A percentile compares a stretch with the other conserved stretches of the same genome.
Conservation (phyloP, 2,797 vertebrate species). For the Macropodus opercularis region DNA sequence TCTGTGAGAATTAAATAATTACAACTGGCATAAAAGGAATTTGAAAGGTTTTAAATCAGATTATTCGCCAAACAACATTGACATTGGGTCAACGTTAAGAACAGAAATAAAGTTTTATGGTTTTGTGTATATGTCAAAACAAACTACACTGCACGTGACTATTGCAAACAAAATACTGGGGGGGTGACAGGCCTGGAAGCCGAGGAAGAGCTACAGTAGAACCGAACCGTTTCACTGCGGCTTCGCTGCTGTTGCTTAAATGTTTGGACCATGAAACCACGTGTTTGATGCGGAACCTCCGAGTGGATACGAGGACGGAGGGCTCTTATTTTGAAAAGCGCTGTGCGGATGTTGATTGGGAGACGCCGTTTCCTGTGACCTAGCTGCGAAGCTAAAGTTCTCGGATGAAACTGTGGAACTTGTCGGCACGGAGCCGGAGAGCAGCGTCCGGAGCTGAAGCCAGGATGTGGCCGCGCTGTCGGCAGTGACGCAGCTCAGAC, state of each 20-base stretch:
- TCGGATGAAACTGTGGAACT: constrained; percentile 25
- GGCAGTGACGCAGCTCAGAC: background rate
- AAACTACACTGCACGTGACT: no score
- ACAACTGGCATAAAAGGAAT: no score
- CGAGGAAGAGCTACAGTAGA: no score
- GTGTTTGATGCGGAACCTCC: no score
- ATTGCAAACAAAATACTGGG: no score
- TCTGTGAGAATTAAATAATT: background rate
- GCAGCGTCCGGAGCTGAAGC: fast-evolving
- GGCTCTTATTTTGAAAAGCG: constrained; percentile 64
- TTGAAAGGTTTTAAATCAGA: background rate
- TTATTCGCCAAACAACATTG: background rate
- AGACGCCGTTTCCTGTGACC: constrained; percentile 47
- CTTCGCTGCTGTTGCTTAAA: no score
- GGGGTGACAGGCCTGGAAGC: no score
- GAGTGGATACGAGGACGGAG: no score
- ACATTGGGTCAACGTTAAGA: background rate
- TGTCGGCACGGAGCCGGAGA: background rate
- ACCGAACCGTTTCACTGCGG: no score
- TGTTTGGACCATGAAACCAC: no score
- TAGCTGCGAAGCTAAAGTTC: constrained; percentile 48
- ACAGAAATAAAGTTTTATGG: background rate
- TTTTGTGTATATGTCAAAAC: no score
- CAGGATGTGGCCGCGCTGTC: constrained; percentile 14
- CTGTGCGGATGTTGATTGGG: constrained; percentile 71